Conservation (phyloP, 2,113 vertebrate species). For the Neoarius graeffei region DNA sequence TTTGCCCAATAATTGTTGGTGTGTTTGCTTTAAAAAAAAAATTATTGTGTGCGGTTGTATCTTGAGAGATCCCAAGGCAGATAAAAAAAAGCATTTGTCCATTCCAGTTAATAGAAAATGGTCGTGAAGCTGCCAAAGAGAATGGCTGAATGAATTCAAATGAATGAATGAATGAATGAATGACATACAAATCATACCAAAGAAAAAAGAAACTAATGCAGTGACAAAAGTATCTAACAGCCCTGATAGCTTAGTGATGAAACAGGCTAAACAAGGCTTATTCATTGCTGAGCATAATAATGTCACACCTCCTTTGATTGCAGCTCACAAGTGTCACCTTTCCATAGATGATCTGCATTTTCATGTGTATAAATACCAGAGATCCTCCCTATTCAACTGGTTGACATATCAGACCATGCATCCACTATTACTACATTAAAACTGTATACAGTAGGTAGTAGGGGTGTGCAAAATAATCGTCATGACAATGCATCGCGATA, state of each 20-base stretch:
- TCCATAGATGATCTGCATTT: slow-evolving; percentile 18
- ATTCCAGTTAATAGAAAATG: too few relatives aligned
- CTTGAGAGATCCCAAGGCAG: too few relatives aligned
- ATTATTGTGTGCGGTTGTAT: too few relatives aligned
- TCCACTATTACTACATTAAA: neutral
- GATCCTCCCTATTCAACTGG: neutral
- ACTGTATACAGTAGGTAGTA: neutral
- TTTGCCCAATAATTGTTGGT: too few relatives aligned
- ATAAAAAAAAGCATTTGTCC: too few relatives aligned
- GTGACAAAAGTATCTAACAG: neutral
- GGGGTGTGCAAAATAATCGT: too few relatives aligned
- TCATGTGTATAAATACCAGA: slow-evolving; percentile 29
- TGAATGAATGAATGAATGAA: too few relatives aligned
- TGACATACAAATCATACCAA: neutral
- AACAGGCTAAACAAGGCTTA: neutral
- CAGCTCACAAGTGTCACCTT: slow-evolving; percentile 8
- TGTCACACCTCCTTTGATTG: slow-evolving; percentile 26
- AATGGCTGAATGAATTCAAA: too few relatives aligned
- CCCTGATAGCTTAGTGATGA: neutral
- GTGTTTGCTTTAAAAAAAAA: too few relatives aligned
- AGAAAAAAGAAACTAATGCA: neutral
- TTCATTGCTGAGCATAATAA: neutral
- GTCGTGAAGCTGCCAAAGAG: too few relatives aligned
- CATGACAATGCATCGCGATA: too few relatives aligned
- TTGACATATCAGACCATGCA: neutral